A percentile compares a stretch with the other conserved stretches of the same genome.
Conservation (phyloP, 2,888 invertebrate species). For the Isotomurus palustris region DNA sequence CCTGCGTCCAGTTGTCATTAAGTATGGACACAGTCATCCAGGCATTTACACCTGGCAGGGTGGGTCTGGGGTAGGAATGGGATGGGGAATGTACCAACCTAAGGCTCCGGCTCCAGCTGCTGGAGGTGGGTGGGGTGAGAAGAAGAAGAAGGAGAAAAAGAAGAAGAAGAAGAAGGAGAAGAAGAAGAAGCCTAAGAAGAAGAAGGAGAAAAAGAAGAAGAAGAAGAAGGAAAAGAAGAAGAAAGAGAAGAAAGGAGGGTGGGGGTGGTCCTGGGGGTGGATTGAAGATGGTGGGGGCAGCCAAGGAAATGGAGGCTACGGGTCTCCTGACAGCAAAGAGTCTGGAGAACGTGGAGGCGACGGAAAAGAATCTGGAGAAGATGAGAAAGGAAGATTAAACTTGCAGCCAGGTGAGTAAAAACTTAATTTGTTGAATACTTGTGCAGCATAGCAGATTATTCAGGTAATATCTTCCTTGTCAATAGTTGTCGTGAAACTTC, state of each 20-base stretch:
- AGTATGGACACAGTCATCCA: constrained; percentile 35
- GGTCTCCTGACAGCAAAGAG: constrained; percentile 28
- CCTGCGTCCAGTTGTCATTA: constrained; percentile 34
- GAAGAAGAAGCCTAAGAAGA: constrained; percentile 40
- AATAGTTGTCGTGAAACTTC: neutral
- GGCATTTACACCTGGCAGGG: constrained; percentile 37
- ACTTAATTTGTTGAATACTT: too few relatives aligned
- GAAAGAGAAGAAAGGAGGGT: constrained; percentile 16
- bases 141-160: neutral
- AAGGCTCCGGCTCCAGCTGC: constrained; percentile 5
- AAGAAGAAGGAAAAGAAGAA: constrained; percentile 33
- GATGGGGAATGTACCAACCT: constrained; percentile 29
- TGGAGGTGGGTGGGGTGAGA: constrained; percentile 13
- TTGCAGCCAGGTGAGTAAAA: neutral
- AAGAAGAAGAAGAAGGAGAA: constrained; percentile 49
- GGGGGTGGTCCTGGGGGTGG: constrained; percentile 7
- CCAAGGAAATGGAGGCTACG: constrained; percentile 17
- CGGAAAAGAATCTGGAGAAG: neutral
- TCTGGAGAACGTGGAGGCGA: constrained; percentile 12
- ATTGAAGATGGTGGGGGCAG: neutral
- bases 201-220: constrained; percentile 27
- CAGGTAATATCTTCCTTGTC: neutral
- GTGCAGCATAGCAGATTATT: neutral
- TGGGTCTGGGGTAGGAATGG: constrained; percentile 18
- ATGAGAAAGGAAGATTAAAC: neutral